phyloP scores from a whole-genome alignment of 64 coral and sea anemone species.

The Pachyseris speciosa region DNA sequence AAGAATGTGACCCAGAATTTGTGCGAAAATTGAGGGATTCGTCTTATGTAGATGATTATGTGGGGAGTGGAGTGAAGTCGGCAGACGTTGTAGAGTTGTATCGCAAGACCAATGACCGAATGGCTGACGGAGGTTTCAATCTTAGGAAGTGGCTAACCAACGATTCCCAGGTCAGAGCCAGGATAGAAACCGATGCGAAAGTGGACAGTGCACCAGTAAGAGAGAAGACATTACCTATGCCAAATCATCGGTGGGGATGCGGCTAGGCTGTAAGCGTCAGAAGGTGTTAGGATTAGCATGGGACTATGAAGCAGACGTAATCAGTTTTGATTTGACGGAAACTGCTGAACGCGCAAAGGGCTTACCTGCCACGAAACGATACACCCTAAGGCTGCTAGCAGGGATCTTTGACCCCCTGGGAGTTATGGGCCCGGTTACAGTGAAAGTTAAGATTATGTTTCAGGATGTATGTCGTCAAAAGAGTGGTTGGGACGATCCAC shows the following conservation, averaged over 20 bases:
- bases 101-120: constrained; percentile 39
- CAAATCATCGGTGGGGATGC: background rate
- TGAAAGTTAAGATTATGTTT: constrained; percentile 58
- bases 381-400: constrained; percentile 61
- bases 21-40: background rate
- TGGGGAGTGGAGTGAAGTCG: background rate
- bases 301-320: constrained; percentile 38
- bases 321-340: constrained; percentile 22
- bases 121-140: constrained; percentile 61
- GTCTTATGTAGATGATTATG: constrained; percentile 52
- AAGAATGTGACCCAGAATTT: constrained; percentile 10
- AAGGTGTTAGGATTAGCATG: constrained; percentile 69
- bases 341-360: constrained; percentile 24
- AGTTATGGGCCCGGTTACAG: constrained; percentile 40
- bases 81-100: constrained; percentile 31
- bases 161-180: background rate
- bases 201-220: background rate
- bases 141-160: constrained; percentile 64
- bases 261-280: background rate
- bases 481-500: constrained; percentile 48
- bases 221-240: background rate
- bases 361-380: constrained; percentile 52
- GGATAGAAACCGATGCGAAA: background rate
- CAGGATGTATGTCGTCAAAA: constrained; percentile 27
- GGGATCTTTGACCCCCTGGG: constrained; percentile 66